Conservation (phyloP, 2,888 invertebrate genomes). For the Scaptomyza caliginosa region DNA sequence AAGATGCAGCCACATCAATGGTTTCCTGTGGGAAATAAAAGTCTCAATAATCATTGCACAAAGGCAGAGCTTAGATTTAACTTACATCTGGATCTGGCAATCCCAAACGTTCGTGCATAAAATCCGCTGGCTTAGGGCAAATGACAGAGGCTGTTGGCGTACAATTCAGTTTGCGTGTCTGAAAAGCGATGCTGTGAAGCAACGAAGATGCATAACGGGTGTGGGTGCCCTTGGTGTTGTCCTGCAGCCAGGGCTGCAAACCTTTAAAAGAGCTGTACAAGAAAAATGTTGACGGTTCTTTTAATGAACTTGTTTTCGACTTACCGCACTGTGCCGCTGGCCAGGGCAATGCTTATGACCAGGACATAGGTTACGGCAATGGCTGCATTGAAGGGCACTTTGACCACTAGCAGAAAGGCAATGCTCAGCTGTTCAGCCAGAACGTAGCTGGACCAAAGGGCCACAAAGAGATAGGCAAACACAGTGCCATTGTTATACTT, state of each 20-base stretch:
- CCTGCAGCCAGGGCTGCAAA: constrained; percentile 92
- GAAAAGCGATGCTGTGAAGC: constrained; percentile 89
- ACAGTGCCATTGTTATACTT: constrained; percentile 81
- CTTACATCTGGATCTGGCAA: constrained; percentile 83
- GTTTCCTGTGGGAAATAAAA: constrained; percentile 86
- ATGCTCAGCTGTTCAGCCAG: constrained; percentile 94
- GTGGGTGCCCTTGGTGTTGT: constrained; percentile 91
- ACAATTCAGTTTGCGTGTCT: constrained; percentile 85
- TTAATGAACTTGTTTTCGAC: not conserved
- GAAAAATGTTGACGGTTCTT: too few relatives aligned
- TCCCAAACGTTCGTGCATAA: constrained; percentile 83
- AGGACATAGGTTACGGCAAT: constrained; percentile 91
- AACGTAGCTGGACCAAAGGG: constrained; percentile 93
- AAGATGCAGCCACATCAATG: constrained; percentile 90
- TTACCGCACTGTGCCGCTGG: constrained; percentile 92
- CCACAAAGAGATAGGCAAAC: constrained; percentile 88
- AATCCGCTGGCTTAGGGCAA: constrained; percentile 83
- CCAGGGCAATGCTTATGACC: constrained; percentile 88
- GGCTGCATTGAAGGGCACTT: constrained; percentile 90
- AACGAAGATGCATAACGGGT: constrained; percentile 91
- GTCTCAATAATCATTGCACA: constrained; percentile 85
- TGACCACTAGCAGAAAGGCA: constrained; percentile 91
- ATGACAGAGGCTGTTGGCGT: constrained; percentile 83
- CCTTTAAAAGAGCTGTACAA: constrained; percentile 89
- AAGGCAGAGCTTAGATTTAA: constrained; percentile 22